A percentile compares a stretch with the other conserved stretches of the same genome.
phyloP scores from a whole-genome alignment of 2,888 invertebrate genomes.

The Brachynemurus nebulosus region DNA sequence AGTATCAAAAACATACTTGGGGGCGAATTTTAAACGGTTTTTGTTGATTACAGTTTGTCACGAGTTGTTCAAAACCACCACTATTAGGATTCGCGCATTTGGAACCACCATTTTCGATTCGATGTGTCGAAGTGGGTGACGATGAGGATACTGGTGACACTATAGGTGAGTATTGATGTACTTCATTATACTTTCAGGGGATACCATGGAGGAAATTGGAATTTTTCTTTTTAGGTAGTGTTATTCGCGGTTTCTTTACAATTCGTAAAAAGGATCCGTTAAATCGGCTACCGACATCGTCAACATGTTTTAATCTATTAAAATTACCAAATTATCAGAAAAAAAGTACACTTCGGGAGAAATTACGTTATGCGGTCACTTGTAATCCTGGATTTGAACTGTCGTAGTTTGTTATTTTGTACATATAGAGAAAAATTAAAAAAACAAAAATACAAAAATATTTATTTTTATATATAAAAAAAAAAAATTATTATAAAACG shows the following conservation, averaged over 20 bases:
- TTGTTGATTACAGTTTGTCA: slow-evolving; percentile 31
- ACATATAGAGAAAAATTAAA: background rate
- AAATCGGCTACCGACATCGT: slow-evolving; percentile 93
- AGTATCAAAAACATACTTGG: background rate
- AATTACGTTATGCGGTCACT: slow-evolving; percentile 91
- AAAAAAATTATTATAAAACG: background rate
- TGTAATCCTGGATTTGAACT: slow-evolving; percentile 98
- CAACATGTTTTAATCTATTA: slow-evolving; percentile 96
- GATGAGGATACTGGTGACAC: slow-evolving; percentile 88
- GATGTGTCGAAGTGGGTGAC: slow-evolving; percentile 98
- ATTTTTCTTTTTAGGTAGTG: slow-evolving; percentile 55
- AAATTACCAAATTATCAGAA: slow-evolving; percentile 98
- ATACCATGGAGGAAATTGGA: background rate
- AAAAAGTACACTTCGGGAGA: slow-evolving; percentile 86
- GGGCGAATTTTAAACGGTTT: background rate
- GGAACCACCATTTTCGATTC: slow-evolving; percentile 94
- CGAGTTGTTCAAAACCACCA: slow-evolving; percentile 95
- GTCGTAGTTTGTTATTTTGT: slow-evolving; percentile 46
- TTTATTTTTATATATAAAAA: background rate
- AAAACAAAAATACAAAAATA: background rate
- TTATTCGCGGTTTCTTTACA: slow-evolving; percentile 94
- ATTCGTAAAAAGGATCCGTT: slow-evolving; percentile 89
- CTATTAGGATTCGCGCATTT: slow-evolving; percentile 90
- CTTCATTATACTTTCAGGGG: background rate
- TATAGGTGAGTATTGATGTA: slow-evolving; percentile 43